Evolutionary conservation across 1,140 invertebrate species (phyloP).

Genomic region (Tetramorium parvispinum): DNA sequence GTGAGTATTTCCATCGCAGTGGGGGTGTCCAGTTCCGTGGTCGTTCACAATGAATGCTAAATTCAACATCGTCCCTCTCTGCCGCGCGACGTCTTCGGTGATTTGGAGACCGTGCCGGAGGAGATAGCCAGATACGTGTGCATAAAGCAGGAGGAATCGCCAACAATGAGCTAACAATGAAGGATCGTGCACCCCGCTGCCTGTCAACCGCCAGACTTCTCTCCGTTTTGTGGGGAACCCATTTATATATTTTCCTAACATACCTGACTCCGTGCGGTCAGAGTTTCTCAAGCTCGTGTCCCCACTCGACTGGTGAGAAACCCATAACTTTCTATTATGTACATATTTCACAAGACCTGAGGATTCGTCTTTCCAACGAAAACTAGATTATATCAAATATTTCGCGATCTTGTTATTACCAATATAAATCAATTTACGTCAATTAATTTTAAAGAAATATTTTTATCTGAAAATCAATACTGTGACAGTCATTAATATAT

Average conservation of each 20-base stretch:
- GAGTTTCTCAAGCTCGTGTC: conserved; percentile 70
- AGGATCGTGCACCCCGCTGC: conserved; percentile 68
- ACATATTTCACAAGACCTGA: conserved; percentile 25
- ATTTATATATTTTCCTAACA: conserved; percentile 76
- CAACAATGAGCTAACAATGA: conserved; percentile 79
- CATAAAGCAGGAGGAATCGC: conserved; percentile 74
- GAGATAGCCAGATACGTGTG: conserved; percentile 66
- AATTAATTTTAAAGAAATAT: not conserved
- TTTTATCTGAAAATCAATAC: not conserved
- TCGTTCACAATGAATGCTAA: conserved; percentile 72
- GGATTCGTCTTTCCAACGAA: conserved; percentile 1
- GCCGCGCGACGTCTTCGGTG: conserved; percentile 23
- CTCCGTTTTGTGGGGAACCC: conserved; percentile 73
- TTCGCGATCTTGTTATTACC: not conserved
- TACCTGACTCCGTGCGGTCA: conserved; percentile 72
- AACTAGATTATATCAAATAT: not conserved
- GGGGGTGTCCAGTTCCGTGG: conserved; percentile 62
- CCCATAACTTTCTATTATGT: conserved; percentile 44
- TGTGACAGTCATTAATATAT: not conserved
- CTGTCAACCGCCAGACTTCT: conserved; percentile 67
- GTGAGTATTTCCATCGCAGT: conserved; percentile 64
- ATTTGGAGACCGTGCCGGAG: conserved; percentile 25
- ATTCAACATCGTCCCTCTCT: conserved; percentile 61
- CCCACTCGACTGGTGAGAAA: conserved; percentile 48
- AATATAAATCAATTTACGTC: not conserved